phyloP scores from a whole-genome alignment of 2,888 invertebrate species.

The Acanthopleura granulata region DNA sequence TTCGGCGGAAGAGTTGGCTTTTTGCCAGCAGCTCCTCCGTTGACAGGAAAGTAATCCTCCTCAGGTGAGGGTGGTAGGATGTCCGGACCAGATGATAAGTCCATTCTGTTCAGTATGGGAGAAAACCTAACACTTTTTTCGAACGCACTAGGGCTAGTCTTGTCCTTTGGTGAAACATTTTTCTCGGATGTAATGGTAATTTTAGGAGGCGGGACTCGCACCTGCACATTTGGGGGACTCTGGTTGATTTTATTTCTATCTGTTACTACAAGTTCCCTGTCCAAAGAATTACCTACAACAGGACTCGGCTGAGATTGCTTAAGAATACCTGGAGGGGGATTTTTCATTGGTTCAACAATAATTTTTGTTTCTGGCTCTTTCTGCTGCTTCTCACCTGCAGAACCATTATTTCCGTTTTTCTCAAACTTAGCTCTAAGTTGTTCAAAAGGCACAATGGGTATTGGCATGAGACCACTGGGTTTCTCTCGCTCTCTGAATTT shows the following conservation, averaged over 20 bases:
- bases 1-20: conserved; percentile 7
- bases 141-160: conserved; percentile 8
- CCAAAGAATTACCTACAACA: neutral
- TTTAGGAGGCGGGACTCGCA: neutral
- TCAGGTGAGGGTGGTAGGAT: neutral
- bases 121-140: conserved; percentile 18
- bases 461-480: conserved; percentile 53
- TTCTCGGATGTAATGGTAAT: conserved; percentile 13
- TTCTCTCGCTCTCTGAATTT: conserved; percentile 53
- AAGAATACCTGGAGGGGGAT: conserved; percentile 15
- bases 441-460: conserved; percentile 60
- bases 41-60: neutral
- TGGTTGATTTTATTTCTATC: neutral
- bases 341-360: conserved; percentile 15
- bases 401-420: conserved; percentile 13
- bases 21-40: neutral
- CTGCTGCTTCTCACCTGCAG: conserved; percentile 20
- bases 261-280: neutral
- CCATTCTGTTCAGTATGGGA: conserved; percentile 12
- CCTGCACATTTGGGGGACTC: neutral
- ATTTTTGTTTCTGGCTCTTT: conserved; percentile 19
- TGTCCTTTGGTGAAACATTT: conserved; percentile 7
- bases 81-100: neutral
- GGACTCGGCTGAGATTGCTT: neutral
- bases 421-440: conserved; percentile 60